Base-by-base conservation (phyloP, 2,888 invertebrate species). In the Lasiommata megera region DNA sequence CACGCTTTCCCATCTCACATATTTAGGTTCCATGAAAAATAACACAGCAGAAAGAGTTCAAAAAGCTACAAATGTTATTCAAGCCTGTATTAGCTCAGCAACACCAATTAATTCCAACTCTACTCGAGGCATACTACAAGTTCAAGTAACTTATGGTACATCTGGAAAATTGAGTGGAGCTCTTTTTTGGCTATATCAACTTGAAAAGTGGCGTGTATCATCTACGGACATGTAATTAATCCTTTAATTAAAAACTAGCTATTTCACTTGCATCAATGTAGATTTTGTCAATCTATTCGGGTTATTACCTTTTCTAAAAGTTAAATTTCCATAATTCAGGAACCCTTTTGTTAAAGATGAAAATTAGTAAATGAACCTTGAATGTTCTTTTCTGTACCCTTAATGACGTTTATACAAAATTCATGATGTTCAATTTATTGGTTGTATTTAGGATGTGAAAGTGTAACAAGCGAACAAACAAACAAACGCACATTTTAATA, bases 141-240 rank as follows among this genome's bases (percentile, higher is more conserved):
- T 95, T 9, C 96, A 96, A 82, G 92, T 97, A 60, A 96, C 96
- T 7, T 98, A 95, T 79, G 93, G 93, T n/a, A 92, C 91, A 70
- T 95, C 95, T 7, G 97, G 97, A 41, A 98, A 97, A 88, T 92
- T 97, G 58, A 96, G 96, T 56, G 98, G 97, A 6, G 97, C 96
- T 3, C 94, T 96, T 71, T 96, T 97, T 76, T 96, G 95, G 90
- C 91, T 97, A 53, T 95, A 96, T 76, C 95, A 97, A 77, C 82
- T 98, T 65, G 98, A 98, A 77, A 98, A 98, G 76, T 95, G 96
- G 92, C 93, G 98, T 40, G 94, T 98, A 43, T 95, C 96, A 11
- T 94, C 94, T 3, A 93, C 93, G 41, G 95, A 96, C 72, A 94
- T 94, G 95, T 94, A 84, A 46, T 28, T 16, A n/a, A 41, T 29